Conservation (phyloP, 2,888 invertebrate genomes). For the Serrognathus titanus region DNA sequence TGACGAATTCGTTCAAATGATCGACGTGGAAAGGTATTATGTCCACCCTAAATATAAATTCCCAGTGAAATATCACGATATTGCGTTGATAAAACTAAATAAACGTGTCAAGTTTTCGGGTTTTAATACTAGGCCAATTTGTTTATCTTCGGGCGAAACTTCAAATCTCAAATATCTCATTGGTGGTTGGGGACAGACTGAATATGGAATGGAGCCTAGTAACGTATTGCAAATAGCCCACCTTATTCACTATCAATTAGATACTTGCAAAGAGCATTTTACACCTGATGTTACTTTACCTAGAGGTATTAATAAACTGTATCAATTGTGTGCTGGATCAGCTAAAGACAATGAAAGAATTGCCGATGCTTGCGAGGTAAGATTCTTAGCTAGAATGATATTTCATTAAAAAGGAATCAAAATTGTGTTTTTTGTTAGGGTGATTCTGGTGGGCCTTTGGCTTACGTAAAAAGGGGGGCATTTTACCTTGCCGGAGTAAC, state of each 20-base stretch:
- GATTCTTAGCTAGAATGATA: too few species aligned
- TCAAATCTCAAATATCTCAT: slow-evolving; percentile 37
- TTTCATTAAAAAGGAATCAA: too few species aligned
- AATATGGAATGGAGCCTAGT: slow-evolving; percentile 31
- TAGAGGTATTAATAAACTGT: slow-evolving; percentile 7
- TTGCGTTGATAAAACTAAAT: slow-evolving; percentile 51
- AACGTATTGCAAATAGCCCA: slow-evolving; percentile 49
- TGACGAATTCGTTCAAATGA: slow-evolving; percentile 36
- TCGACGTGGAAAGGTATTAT: slow-evolving; percentile 37
- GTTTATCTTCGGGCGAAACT: slow-evolving; percentile 37
- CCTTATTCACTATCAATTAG: slow-evolving; percentile 38
- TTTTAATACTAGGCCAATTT: slow-evolving; percentile 48
- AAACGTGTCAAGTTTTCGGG: slow-evolving; percentile 41
- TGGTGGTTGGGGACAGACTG: slow-evolving; percentile 50
- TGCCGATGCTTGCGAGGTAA: slow-evolving; percentile 14
- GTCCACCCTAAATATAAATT: slow-evolving; percentile 48
- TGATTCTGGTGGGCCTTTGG: slow-evolving; percentile 11
- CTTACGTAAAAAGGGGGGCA: neutral
- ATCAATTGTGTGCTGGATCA: neutral
- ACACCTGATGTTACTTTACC: neutral
- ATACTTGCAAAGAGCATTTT: slow-evolving; percentile 38
- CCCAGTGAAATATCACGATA: slow-evolving; percentile 51
- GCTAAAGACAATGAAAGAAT: neutral
- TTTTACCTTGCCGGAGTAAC: slow-evolving; percentile 8
- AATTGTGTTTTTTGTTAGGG: too few species aligned